Percentiles rank a stretch among this genome's conserved stretches.
Evolutionary conservation across 2,113 vertebrate species (phyloP).

Genomic region (Ochotona curzoniae): DNA sequence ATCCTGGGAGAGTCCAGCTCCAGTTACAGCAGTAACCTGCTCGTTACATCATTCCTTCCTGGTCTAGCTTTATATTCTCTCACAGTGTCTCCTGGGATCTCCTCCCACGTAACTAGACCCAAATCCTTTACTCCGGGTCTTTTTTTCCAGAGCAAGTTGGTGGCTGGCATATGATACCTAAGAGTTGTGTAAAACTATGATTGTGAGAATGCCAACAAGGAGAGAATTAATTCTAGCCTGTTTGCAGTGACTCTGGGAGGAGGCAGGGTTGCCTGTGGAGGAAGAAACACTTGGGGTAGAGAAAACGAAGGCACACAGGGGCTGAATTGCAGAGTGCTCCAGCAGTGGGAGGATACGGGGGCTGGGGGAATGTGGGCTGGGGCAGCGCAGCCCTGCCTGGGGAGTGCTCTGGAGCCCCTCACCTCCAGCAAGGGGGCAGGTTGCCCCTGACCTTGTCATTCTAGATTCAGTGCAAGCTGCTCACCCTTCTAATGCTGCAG

Average conservation of each 20-base stretch:
- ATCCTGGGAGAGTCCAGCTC: fast-evolving
- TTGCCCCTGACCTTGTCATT: not conserved
- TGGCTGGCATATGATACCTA: not conserved
- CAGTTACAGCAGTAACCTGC: not conserved
- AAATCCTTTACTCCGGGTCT: not conserved
- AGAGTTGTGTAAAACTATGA: not conserved
- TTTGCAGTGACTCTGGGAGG: not conserved
- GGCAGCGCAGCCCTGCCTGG: not conserved
- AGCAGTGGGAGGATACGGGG: not conserved
- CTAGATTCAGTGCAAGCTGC: not conserved
- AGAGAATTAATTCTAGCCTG: not conserved
- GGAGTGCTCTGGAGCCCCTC: not conserved
- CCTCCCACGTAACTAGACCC: not conserved
- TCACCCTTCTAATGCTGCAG: not conserved
- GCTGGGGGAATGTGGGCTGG: not conserved
- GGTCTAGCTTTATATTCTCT: not conserved
- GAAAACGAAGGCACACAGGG: not conserved
- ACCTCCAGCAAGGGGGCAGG: not conserved
- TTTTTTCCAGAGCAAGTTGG: not conserved
- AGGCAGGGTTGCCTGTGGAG: not conserved
- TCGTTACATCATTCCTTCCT: not conserved
- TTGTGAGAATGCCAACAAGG: not conserved
- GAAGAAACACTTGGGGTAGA: not conserved
- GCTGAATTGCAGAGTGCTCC: not conserved
- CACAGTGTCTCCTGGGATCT: not conserved